phyloP scores from a whole-genome alignment of 2,797 vertebrate species.

The Xiphorhynchus erythropygius region DNA sequence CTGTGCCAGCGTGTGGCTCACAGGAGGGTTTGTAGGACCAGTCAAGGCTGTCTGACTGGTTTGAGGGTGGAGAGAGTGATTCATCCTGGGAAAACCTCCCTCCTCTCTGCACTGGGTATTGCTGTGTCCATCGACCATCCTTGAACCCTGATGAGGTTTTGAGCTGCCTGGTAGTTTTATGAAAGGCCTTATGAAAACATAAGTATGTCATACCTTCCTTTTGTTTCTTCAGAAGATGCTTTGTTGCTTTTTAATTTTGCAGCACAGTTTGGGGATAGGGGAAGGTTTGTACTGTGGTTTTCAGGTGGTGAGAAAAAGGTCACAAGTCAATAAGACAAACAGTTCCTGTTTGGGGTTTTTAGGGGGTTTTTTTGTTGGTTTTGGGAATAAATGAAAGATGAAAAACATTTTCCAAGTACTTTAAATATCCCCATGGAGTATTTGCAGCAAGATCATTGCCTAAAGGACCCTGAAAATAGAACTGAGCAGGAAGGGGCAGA shows the following conservation, averaged over 20 bases:
- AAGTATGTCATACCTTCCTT: background rate
- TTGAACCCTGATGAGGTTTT: background rate
- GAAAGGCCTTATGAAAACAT: background rate
- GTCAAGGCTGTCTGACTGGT: background rate
- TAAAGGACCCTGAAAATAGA: background rate
- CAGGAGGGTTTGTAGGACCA: background rate
- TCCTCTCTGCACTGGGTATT: background rate
- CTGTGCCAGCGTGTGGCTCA: background rate
- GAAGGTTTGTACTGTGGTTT: background rate
- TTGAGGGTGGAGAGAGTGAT: background rate
- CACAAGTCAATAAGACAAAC: background rate
- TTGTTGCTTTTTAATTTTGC: background rate
- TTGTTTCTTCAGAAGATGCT: background rate
- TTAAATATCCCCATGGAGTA: background rate
- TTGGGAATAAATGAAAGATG: background rate
- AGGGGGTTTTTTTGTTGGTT: rapidly evolving
- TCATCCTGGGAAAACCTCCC: background rate
- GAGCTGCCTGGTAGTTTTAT: background rate
- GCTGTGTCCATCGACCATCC: background rate
- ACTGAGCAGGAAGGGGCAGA: background rate
- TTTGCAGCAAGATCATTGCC: background rate
- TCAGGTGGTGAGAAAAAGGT: background rate
- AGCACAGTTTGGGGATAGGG: background rate
- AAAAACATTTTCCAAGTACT: background rate
- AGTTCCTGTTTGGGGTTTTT: too few species aligned